Evolutionary conservation across 2,888 invertebrate genomes (phyloP).

Genomic region (Celastrina argiolus): DNA sequence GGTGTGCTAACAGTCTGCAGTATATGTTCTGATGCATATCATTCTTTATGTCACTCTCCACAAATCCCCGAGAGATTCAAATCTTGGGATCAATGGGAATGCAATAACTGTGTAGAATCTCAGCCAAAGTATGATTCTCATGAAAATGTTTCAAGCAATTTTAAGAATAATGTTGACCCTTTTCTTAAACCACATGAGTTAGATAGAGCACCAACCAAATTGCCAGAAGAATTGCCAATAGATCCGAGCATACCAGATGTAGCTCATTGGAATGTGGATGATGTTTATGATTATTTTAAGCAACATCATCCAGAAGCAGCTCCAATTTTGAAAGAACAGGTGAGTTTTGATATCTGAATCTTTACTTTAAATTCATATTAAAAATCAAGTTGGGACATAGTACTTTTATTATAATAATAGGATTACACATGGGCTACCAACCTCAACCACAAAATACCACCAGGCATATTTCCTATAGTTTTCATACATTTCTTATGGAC

Average conservation of each 20-base stretch:
- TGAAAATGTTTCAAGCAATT: slow-evolving; percentile 52
- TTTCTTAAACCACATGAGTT: slow-evolving; percentile 69
- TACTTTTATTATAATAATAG: background rate
- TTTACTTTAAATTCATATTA: too few species aligned
- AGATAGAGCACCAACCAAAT: slow-evolving; percentile 61
- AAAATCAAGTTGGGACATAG: too few species aligned
- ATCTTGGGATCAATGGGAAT: slow-evolving; percentile 83
- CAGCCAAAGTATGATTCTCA: slow-evolving; percentile 60
- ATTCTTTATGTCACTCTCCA: slow-evolving; percentile 88
- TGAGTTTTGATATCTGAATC: too few species aligned
- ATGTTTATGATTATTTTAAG: slow-evolving; percentile 88
- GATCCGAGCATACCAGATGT: slow-evolving; percentile 87
- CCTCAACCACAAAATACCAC: too few species aligned
- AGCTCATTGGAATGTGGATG: slow-evolving; percentile 87
- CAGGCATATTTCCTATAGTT: too few species aligned
- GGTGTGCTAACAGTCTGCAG: slow-evolving; percentile 87
- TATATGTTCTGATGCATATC: slow-evolving; percentile 91
- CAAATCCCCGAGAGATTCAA: slow-evolving; percentile 77
- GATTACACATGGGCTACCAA: too few species aligned
- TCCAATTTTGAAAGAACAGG: slow-evolving; percentile 88
- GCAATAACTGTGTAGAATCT: slow-evolving; percentile 80
- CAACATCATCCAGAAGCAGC: slow-evolving; percentile 89
- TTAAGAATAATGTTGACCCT: slow-evolving; percentile 56
- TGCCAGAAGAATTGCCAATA: slow-evolving; percentile 64
- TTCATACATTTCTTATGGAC: too few species aligned